Evolutionary conservation across 2,113 vertebrate species (phyloP).

Genomic region (Stictonetta naevosa): DNA sequence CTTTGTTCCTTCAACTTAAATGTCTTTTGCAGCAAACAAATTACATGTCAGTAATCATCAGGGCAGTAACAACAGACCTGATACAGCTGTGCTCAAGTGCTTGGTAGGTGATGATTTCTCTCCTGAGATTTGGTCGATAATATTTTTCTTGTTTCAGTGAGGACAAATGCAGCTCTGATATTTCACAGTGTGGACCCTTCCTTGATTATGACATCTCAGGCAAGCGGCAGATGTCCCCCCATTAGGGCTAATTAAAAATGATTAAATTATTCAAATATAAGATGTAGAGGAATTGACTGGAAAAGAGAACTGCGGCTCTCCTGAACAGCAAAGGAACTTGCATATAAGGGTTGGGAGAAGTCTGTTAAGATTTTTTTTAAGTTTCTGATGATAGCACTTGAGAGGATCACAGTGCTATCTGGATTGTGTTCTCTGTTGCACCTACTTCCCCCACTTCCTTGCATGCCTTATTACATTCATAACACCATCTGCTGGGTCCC

Average conservation of each 20-base stretch:
- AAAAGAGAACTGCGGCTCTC: background rate
- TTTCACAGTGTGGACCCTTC: background rate
- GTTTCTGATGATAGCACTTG: background rate
- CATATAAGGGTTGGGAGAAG: background rate
- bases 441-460: conserved; percentile 33
- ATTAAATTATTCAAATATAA: background rate
- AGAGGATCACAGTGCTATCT: background rate
- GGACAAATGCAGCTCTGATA: background rate
- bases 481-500: conserved; percentile 30
- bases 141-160: background rate
- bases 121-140: background rate
- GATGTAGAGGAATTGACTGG: background rate
- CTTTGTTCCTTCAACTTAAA: conserved; percentile 16
- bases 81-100: conserved; percentile 20
- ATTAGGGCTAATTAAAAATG: conserved; percentile 12
- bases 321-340: background rate
- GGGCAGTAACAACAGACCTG: conserved; percentile 2
- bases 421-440: background rate
- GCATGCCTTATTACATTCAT: background rate
- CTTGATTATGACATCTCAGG: background rate
- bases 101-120: background rate
- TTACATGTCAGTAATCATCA: conserved; percentile 12
- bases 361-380: fast-evolving
- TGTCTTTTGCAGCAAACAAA: conserved; percentile 56
- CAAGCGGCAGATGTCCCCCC: background rate